These are phyloP conservation scores for Baronia brevicornis DNA, from an alignment of 2,888 invertebrate genomes.

Conservation along the genomic window DNA sequence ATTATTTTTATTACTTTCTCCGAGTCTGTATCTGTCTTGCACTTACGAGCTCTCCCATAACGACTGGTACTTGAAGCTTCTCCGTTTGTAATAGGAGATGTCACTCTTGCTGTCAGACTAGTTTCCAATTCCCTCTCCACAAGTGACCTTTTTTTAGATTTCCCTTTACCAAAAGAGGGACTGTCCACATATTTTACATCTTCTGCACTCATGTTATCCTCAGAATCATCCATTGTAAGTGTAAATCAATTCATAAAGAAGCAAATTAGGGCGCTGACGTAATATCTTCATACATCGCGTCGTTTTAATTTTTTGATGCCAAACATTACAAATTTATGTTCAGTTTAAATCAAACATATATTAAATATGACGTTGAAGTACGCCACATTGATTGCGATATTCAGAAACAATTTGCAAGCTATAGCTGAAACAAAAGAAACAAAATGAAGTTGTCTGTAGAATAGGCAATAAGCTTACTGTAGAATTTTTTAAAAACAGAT, in stretches of 20 bases:
- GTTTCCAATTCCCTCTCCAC: constrained; percentile 65
- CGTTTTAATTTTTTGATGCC: constrained; percentile 21
- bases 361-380: constrained; percentile 26
- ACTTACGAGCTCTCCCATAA: constrained; percentile 75
- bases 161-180: constrained; percentile 31
- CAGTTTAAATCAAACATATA: constrained; percentile 26
- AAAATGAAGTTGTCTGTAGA: constrained; percentile 61
- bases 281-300: constrained; percentile 33
- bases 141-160: constrained; percentile 58
- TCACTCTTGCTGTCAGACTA: constrained; percentile 52
- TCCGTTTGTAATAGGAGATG: constrained; percentile 40
- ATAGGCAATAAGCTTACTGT: constrained; percentile 54
- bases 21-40: constrained; percentile 62
- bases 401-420: constrained; percentile 29
- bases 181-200: constrained; percentile 33
- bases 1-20: constrained; percentile 43
- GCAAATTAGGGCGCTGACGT: constrained; percentile 32
- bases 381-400: constrained; percentile 29
- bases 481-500: constrained; percentile 37
- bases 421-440: constrained; percentile 67
- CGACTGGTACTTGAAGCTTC: constrained; percentile 66
- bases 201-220: constrained; percentile 47
- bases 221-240: constrained; percentile 54
- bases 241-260: constrained; percentile 18
- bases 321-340: constrained; percentile 20